Base-by-base conservation (phyloP, 1,140 invertebrate species). In the Drosophila bocqueti region DNA sequence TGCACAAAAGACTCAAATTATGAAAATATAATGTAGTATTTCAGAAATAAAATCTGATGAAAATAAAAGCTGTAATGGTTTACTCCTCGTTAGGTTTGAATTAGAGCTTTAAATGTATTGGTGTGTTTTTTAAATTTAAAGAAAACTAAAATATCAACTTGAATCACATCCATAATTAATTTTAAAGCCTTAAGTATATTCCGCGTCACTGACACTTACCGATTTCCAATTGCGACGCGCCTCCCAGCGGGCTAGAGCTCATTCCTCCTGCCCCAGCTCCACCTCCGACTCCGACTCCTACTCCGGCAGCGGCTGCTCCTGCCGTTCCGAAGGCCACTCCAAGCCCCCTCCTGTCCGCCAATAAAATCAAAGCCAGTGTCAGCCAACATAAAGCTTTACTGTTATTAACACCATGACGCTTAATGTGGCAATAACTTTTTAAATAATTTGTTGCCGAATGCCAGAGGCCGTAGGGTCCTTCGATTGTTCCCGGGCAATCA, bases 291-390 rank as follows among this genome's bases (percentile, higher is more conserved):
- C 52, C 36, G 11, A 15, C 16, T 50, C 57, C 76, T 9, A 5
- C 72, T 38, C 40, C 66, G 38, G 45, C 61, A 50, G 65, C 62
- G 60, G 79, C 45, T 45, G 66, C 58, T 34, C 16, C 18, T 10
- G 55, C 57, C 15, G 11, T 18, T 46, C 43, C 49, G 21, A 54
- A 54, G 54, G 38, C 58, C 21, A 45, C 52, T 63, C 38, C 69
- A 59, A 31, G 40, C 42, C 46, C 66, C 24, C 36, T 60, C 42
- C 43, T 43, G n/a, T 43, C 47, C 47, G 50, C 59, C 78, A 92
- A 82, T 91, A 92, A 86, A 92, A 92, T 84, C 90, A 90, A 84
- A 87, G 79, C 83, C 81, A 87, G 81, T 91, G 89, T 80, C 87
- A 91, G 89, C 87, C 79, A 83, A 65, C 77, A 91, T 91, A 91